phyloP scores from a whole-genome alignment of 2,113 vertebrate genomes.

The Brachionichthys hirsutus region DNA sequence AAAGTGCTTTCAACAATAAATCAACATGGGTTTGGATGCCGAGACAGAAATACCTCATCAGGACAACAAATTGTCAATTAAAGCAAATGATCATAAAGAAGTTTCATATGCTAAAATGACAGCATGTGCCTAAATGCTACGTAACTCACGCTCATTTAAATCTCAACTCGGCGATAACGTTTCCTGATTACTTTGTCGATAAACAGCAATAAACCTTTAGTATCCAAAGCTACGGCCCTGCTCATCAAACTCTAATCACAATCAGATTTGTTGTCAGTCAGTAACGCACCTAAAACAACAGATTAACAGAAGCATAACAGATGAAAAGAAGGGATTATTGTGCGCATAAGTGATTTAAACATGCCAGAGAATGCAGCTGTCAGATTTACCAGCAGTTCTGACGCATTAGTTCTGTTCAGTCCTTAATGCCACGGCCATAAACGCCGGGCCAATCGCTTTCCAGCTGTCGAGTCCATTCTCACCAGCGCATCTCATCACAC shows the following conservation, averaged over 20 bases:
- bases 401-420: slow-evolving; percentile 14
- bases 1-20: no score
- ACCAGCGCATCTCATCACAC: slow-evolving; percentile 9
- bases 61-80: neutral
- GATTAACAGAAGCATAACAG: neutral
- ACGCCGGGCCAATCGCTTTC: slow-evolving; percentile 47
- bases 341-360: neutral
- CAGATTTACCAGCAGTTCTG: neutral
- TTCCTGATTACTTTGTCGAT: neutral
- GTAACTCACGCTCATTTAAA: neutral
- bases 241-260: no score
- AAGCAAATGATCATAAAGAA: neutral
- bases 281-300: no score
- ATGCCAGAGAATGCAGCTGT: neutral
- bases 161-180: neutral
- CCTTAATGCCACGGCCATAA: slow-evolving; percentile 39
- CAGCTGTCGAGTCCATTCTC: slow-evolving; percentile 32
- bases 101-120: no score
- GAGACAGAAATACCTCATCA: no score
- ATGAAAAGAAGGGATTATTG: neutral
- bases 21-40: no score
- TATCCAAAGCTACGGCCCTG: no score
- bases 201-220: no score
- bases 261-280: no score
- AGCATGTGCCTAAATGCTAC: neutral